Conservation (phyloP, 2,113 vertebrate genomes). For the Sula dactylatra region DNA sequence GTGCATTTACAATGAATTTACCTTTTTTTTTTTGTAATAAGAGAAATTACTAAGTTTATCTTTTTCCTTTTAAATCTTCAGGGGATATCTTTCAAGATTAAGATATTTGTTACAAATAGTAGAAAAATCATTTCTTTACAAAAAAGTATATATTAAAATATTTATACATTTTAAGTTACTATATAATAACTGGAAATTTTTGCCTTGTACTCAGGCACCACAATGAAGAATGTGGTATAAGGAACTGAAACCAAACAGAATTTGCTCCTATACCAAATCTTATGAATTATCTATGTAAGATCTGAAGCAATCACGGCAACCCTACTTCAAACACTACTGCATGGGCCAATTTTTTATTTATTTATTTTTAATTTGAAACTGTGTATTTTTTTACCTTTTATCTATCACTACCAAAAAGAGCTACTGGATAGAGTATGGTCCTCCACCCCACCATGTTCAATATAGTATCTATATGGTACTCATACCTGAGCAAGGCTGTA, state of each 20-base stretch:
- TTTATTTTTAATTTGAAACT: not conserved
- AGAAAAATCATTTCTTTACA: constrained; percentile 81
- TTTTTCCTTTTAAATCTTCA: constrained; percentile 73
- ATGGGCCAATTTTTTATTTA: not conserved
- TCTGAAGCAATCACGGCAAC: not conserved
- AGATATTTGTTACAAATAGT: constrained; percentile 78
- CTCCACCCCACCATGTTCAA: constrained; percentile 1
- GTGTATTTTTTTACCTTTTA: not conserved
- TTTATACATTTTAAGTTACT: constrained; percentile 81
- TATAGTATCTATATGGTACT: constrained; percentile 36
- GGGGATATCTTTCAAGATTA: constrained; percentile 67
- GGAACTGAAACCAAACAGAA: constrained; percentile 32
- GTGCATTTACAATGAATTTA: constrained; percentile 76
- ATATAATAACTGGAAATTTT: constrained; percentile 67
- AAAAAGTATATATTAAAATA: constrained; percentile 85
- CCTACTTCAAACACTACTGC: constrained; percentile 12
- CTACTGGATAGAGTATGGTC: not conserved
- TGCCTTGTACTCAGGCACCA: constrained; percentile 32
- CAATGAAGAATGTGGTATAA: not conserved
- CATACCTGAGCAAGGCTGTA: constrained; percentile 70
- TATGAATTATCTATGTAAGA: not conserved
- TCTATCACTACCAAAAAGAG: not conserved
- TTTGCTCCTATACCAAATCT: constrained; percentile 19
- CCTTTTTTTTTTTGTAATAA: not conserved
- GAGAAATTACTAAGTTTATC: constrained; percentile 54